Evolutionary conservation across 2,888 invertebrate genomes (phyloP).

Genomic region (Plagiodera versicolora): DNA sequence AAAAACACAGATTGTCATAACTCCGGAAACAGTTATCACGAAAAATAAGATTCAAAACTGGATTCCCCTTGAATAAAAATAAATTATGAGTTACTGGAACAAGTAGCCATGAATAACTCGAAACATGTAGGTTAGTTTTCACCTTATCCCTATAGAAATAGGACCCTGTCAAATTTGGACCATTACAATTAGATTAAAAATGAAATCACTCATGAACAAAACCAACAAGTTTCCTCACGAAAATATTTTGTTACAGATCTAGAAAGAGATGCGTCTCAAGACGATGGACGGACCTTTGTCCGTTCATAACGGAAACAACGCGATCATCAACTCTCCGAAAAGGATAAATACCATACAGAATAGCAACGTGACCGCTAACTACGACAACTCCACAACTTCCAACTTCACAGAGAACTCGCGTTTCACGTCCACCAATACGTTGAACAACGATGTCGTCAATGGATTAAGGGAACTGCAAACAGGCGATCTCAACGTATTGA

Average conservation of each 20-base stretch:
- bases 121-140: too few species aligned
- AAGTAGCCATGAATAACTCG: too few species aligned
- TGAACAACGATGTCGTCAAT: constrained; percentile 19
- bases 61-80: too few species aligned
- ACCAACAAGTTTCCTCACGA: background rate
- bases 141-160: too few species aligned
- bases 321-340: constrained; percentile 52
- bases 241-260: constrained; percentile 45
- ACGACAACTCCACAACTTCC: constrained; percentile 11
- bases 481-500: constrained; percentile 32
- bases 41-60: too few species aligned
- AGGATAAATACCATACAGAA: constrained; percentile 53
- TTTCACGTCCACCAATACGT: constrained; percentile 3
- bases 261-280: constrained; percentile 53
- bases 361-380: constrained; percentile 44
- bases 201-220: too few species aligned
- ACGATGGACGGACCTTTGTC: constrained; percentile 52
- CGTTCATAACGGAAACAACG: constrained; percentile 50
- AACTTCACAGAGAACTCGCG: constrained; percentile 1
- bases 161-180: too few species aligned
- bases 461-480: constrained; percentile 25
- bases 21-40: too few species aligned
- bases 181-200: too few species aligned
- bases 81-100: too few species aligned
- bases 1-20: too few species aligned